Percentiles rank a stretch among this genome's conserved stretches.
phyloP scores from a whole-genome alignment of 2,888 invertebrate genomes.

The Boloria euphrosyne region DNA sequence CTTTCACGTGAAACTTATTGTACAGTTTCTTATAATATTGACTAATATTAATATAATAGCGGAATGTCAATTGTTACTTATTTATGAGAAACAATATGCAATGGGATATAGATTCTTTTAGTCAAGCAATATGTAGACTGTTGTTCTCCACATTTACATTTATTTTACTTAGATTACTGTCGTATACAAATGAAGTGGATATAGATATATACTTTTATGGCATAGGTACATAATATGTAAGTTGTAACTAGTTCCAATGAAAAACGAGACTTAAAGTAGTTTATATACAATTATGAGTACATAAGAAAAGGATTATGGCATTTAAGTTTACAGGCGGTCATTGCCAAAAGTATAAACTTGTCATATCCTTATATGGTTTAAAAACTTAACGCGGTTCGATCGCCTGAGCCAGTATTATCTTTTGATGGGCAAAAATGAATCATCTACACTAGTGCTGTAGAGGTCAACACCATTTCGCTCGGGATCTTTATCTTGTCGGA shows the following conservation, averaged over 20 bases:
- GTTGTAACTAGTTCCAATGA: not conserved
- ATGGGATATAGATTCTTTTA: no score
- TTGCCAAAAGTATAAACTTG: slow-evolving; percentile 76
- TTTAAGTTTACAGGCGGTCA: slow-evolving; percentile 61
- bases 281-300: not conserved
- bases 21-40: no score
- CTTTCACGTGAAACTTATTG: no score
- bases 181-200: no score
- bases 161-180: no score
- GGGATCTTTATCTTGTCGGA: slow-evolving; percentile 60
- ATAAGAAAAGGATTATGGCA: slow-evolving; percentile 30
- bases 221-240: no score
- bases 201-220: no score
- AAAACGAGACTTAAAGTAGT: not conserved
- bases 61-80: no score
- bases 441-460: slow-evolving; percentile 56
- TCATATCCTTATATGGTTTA: slow-evolving; percentile 74
- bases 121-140: no score
- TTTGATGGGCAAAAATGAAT: slow-evolving; percentile 57
- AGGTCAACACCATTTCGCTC: slow-evolving; percentile 59
- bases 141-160: no score
- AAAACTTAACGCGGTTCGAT: slow-evolving; percentile 64
- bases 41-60: no score
- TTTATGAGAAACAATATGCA: no score
- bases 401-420: slow-evolving; percentile 53